Conservation (phyloP, 2,113 vertebrate genomes). For the Catharus fuscescens region DNA sequence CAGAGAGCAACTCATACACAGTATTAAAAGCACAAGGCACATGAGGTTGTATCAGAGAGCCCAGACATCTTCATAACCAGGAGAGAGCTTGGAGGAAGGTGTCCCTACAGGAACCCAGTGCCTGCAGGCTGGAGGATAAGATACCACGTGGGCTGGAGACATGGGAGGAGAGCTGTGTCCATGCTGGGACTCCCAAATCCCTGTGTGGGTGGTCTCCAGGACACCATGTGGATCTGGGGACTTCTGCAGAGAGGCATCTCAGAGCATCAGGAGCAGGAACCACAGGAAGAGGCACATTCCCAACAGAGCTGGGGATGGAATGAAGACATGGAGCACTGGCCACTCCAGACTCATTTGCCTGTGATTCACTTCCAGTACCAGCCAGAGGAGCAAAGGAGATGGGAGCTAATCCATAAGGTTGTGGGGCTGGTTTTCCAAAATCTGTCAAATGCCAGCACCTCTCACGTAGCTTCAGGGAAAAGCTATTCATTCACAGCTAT, state of each 20-base stretch:
- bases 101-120: neutral
- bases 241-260: neutral
- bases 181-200: neutral
- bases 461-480: neutral
- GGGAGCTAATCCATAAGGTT: neutral
- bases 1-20: conserved; percentile 42
- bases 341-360: neutral
- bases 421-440: conserved; percentile 5
- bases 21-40: conserved; percentile 55
- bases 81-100: neutral
- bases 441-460: neutral
- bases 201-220: rapidly evolving
- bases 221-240: neutral
- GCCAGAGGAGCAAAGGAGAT: neutral
- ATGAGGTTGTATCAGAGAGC: conserved; percentile 11
- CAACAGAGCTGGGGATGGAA: neutral
- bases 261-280: neutral
- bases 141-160: neutral
- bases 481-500: conserved; percentile 24
- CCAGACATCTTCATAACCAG: conserved; percentile 53
- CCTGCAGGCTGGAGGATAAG: neutral
- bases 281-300: neutral
- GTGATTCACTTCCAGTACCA: neutral
- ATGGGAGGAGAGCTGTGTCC: neutral
- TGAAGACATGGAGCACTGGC: neutral